Base-by-base conservation (phyloP, 2,113 vertebrate species). In the Gasterosteus nipponicus region DNA sequence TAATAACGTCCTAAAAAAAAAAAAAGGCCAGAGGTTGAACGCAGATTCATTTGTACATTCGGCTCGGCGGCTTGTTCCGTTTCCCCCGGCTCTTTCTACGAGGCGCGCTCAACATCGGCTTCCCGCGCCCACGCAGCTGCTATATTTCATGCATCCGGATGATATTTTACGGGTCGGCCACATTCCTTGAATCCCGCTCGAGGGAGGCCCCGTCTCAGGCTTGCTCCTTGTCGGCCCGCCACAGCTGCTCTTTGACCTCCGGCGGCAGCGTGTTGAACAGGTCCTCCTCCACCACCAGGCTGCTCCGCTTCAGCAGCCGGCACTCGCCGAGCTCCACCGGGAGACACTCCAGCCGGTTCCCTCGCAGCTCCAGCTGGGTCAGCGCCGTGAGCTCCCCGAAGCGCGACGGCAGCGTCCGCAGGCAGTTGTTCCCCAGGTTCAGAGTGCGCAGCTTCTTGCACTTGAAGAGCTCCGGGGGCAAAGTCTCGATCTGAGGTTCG, bases 321-420 rank as follows among this genome's bases (percentile, higher is more conserved):
- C 98, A 99, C 49, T 97, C 97, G 0, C 96, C 94, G 47, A 99
- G 95, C 95, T 99, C 98, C 90, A 98, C 98, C 0, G 97, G 98
- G 74, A 99, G 94, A 74, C 96, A 96, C 93, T 99, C 98, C 39
- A 99, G 85, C 18, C 96, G 95, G 93, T 99, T 99, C 19, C 97
- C 97, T 0, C 96, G 94, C 49, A 99, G 95, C 93, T 99, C 98
- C 4, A 99, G 95, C 93, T 98, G 97, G 0, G 96, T 96, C 77
- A 99, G 88, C 14, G 94, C 96, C 0, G 94, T 96, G 60, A 99
- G 94, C 87, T 99, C 97, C 0, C 97, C 97, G 51, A 99, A 96
- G 58, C 97, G 92, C 0, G 98, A 98, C 0, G 97, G 97, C 75
- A 99, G 94, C 0, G 95, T 94, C 87, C 96, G 96, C 86, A 99